Evolutionary conservation across 1,140 invertebrate genomes (phyloP), one percentile per base, ranked within the genome.

Genomic region (Dinothrombium tinctorium): DNA sequence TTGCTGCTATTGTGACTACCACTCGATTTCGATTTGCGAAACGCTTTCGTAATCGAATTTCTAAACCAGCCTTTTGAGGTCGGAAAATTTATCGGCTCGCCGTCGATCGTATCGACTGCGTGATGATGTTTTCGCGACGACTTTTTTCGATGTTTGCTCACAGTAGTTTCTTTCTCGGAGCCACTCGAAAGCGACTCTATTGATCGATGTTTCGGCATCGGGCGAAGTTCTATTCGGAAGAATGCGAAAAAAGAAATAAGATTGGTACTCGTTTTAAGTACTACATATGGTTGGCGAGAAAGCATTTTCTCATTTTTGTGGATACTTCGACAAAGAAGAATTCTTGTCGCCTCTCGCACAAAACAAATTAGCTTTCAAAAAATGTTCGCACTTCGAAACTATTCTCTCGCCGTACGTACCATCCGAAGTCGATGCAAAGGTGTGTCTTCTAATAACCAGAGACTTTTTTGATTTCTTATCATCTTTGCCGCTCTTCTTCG

Each of bases 41-140:
- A 95, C n/a, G 89, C 89, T 64, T 92, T 92, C 47, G 81, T 90
- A 59, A 96, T 94, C 11, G 86, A 94, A 59, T 80, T 89, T 29
- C 87, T 66, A 29, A 95, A 60, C 81, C 82, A 62, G 36, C 54
- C 40, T 21, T 21, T 19, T 12, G 33, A 36, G 14, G 19, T 36
- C 23, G 17, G 33, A 21, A 21, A n/a, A 29, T 15, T 35, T 15
- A 32, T 21, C 20, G 1, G 5, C 2, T 22, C 33, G 4, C 12
- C 12, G 14, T 36, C 33, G 12, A 36, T 21, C 7, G 20, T 21
- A 36, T 36, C 33, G 14, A 12, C 20, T 36, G 33, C 20, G 33
- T 36, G 23, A n/a, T n/a, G n/a, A n/a, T n/a, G n/a, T n/a, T n/a
- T n/a, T n/a, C n/a, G n/a, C n/a, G n/a, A n/a, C n/a, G n/a, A n/a